Conservation (phyloP, 2,797 vertebrate species). For the Echeneis naucrates region DNA sequence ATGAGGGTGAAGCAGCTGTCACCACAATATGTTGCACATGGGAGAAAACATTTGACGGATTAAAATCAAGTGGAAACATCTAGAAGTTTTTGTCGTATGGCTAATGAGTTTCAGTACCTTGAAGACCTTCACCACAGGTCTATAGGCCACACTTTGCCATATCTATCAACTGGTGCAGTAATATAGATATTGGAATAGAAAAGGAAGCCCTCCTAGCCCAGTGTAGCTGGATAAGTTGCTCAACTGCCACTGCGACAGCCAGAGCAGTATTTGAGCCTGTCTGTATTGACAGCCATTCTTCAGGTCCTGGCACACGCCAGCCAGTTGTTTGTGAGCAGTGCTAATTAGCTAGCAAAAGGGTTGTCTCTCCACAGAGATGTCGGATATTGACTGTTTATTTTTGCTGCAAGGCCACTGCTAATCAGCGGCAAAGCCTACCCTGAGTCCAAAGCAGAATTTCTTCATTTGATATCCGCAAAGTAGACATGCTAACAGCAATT, state of each 20-base stretch:
- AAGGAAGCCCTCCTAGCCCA: constrained; percentile 7
- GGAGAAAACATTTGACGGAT: constrained; percentile 17
- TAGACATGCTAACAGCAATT: constrained; percentile 78
- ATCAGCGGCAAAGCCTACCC: constrained; percentile 55
- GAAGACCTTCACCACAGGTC: constrained; percentile 5
- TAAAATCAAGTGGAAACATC: constrained; percentile 25
- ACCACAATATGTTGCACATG: constrained; percentile 9
- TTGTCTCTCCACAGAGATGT: constrained; percentile 69
- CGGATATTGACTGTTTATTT: constrained; percentile 77
- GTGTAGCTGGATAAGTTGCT: constrained; percentile 4
- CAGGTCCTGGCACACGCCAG: constrained; percentile 53
- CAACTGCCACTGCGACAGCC: constrained; percentile 24
- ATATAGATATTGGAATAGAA: neutral
- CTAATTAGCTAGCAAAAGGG: constrained; percentile 72
- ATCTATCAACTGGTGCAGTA: neutral
- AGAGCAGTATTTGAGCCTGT: constrained; percentile 36
- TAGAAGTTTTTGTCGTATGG: neutral
- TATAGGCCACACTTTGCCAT: constrained; percentile 6
- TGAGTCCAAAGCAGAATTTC: constrained; percentile 69
- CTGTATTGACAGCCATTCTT: constrained; percentile 57
- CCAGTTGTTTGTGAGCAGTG: constrained; percentile 63
- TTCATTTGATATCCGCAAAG: constrained; percentile 72
- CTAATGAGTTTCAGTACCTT: constrained; percentile 36
- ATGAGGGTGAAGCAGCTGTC: constrained; percentile 28
- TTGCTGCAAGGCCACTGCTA: constrained; percentile 65